Evolutionary conservation across 2,113 vertebrate genomes (phyloP).

Genomic region (Hystrix brachyura): DNA sequence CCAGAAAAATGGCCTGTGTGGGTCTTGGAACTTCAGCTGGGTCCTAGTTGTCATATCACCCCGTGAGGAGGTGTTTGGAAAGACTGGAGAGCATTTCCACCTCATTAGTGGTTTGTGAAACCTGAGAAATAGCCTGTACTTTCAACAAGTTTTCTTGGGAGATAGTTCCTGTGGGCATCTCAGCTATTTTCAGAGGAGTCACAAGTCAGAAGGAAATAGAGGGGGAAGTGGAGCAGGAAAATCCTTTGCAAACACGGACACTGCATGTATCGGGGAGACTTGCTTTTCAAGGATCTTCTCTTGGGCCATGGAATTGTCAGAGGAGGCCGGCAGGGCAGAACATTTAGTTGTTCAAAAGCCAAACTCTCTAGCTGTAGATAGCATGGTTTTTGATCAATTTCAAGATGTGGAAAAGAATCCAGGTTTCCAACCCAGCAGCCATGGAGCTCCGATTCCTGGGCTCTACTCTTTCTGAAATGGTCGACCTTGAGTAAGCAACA

Average conservation of each 20-base stretch:
- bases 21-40: background rate
- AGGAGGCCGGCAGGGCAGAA: background rate
- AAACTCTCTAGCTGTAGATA: background rate
- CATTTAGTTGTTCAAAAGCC: background rate
- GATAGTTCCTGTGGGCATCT: background rate
- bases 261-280: too few relatives aligned
- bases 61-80: background rate
- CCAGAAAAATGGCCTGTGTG: background rate
- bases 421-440: background rate
- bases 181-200: background rate
- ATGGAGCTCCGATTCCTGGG: background rate
- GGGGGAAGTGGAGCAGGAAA: too few relatives aligned
- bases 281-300: background rate
- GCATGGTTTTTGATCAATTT: background rate
- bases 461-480: background rate
- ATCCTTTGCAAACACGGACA: background rate
- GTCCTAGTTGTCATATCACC: rapidly evolving
- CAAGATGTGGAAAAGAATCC: background rate
- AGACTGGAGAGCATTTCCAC: background rate
- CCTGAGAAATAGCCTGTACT: background rate
- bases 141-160: background rate
- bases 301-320: background rate
- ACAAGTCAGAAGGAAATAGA: background rate
- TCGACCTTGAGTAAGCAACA: background rate
- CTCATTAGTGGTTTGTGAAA: background rate